Evolutionary conservation across 1,140 invertebrate genomes (phyloP).

Genomic region (Drosophila sp.): DNA sequence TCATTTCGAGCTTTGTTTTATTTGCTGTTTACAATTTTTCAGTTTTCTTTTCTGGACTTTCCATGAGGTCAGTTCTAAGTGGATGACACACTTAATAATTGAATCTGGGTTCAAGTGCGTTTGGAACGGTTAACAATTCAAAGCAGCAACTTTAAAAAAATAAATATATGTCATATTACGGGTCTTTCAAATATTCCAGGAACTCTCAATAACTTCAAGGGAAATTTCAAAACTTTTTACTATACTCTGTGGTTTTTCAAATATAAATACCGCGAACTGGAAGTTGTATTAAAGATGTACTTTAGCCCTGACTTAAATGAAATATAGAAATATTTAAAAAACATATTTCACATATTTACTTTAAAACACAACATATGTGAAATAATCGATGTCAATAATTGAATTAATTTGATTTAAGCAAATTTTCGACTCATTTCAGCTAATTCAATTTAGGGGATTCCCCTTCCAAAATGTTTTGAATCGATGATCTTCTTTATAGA

Average conservation of each 20-base stretch:
- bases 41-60: not conserved
- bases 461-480: conserved; percentile 22
- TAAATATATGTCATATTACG: too few relatives aligned
- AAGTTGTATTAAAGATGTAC: too few relatives aligned
- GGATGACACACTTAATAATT: conserved; percentile 3
- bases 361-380: not conserved
- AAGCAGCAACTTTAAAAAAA: not conserved
- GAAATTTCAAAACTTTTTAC: too few relatives aligned
- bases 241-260: too few relatives aligned
- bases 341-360: not conserved
- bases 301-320: not conserved
- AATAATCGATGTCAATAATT: conserved; percentile 18
- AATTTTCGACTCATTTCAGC: conserved; percentile 15
- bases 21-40: not conserved
- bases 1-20: conserved; percentile 16
- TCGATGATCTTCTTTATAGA: conserved; percentile 39
- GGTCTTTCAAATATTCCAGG: too few relatives aligned
- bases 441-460: conserved; percentile 12
- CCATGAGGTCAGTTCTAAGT: conserved; percentile 7
- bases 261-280: too few relatives aligned
- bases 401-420: conserved; percentile 16
- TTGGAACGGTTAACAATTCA: not conserved
- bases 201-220: too few relatives aligned
- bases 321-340: not conserved
- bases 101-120: conserved; percentile 3